Percentiles rank a stretch among this genome's conserved stretches.
These are phyloP conservation scores for Percopsis omiscomaycus DNA, from an alignment of 2,797 vertebrate genomes.

Conservation along the genomic window DNA sequence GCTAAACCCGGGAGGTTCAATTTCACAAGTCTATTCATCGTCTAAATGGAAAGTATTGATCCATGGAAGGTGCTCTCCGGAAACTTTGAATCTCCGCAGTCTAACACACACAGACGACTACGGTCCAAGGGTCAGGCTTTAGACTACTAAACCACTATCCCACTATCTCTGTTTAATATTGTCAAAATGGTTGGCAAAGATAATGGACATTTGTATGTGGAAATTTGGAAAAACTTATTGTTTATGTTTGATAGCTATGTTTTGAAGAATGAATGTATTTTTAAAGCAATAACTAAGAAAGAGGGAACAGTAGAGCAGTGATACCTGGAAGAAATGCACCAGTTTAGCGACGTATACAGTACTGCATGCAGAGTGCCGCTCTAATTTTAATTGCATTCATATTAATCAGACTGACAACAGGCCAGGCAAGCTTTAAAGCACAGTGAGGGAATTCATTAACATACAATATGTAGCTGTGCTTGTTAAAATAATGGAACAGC, in stretches of 20 bases:
- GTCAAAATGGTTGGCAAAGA: too few species aligned
- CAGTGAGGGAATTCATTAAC: constrained; percentile 73
- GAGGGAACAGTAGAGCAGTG: constrained; percentile 16
- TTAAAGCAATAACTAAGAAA: constrained; percentile 13
- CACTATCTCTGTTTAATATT: too few species aligned
- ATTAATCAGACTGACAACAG: constrained; percentile 75
- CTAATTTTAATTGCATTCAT: constrained; percentile 70
- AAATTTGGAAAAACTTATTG: too few species aligned
- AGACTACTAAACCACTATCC: too few species aligned
- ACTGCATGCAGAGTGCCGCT: constrained; percentile 58
- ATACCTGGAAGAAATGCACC: constrained; percentile 31
- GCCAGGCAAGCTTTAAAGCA: constrained; percentile 60
- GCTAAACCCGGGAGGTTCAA: constrained; percentile 51
- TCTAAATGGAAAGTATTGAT: constrained; percentile 67
- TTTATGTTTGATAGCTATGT: too few species aligned
- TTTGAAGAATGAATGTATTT: neutral
- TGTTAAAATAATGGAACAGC: constrained; percentile 78
- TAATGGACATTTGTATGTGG: too few species aligned
- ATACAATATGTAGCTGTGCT: constrained; percentile 70
- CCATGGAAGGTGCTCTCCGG: constrained; percentile 39
- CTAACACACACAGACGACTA: too few species aligned
- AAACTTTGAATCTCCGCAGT: constrained; percentile 5
- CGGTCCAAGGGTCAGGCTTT: too few species aligned
- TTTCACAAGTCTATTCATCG: constrained; percentile 60
- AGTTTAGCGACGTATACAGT: constrained; percentile 57